Base-by-base conservation (phyloP, 2,113 vertebrate genomes). In the Nothobranchius kuhntae region DNA sequence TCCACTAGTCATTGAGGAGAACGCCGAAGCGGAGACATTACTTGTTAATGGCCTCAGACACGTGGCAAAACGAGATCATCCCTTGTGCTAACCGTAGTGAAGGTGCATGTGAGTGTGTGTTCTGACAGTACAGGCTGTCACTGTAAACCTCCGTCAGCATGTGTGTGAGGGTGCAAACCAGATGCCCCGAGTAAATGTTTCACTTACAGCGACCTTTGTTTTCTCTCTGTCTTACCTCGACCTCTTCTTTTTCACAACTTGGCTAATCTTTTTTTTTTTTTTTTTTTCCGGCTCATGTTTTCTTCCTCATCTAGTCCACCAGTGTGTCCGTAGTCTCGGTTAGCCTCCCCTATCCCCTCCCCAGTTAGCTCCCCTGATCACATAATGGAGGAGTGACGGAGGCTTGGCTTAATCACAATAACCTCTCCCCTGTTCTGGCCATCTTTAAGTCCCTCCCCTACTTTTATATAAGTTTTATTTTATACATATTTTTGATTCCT, bases 151-250 rank as follows among this genome's bases (percentile, higher is more conserved):
- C 54, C 51, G 68, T 38, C 54, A 30, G 9, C 10, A 47, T 36
- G n/a, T 80, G 63, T 77, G 61, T 75, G 67, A 78, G 53, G 51
- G 78, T 55, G 44, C 70, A 79, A 2, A 3, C 73, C 35, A 57
- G 58, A 36, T 8, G 2, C 17, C 17, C 53, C 21, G 59, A 51
- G 85, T 87, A 78, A 85, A 87, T 86, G 75, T 90, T 83, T 82
- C 55, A 84, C 84, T 51, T 61, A 63, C 21, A 30, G 17, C 6
- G 64, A 84, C 82, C 81, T 87, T 89, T 76, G 75, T 69, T 65
- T 65, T 50, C 52, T 36, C 55, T 26, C 64, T 24, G 4, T 7
- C 50, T 60, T 13, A 3, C 21, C 64, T 51, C 70, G 0, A 54
- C 42, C 26, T 14, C 9, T 54, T 35, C 44, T 50, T 17, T 50